Conservation (phyloP, 2,888 invertebrate genomes). For the Neocrepidodera transversa region DNA sequence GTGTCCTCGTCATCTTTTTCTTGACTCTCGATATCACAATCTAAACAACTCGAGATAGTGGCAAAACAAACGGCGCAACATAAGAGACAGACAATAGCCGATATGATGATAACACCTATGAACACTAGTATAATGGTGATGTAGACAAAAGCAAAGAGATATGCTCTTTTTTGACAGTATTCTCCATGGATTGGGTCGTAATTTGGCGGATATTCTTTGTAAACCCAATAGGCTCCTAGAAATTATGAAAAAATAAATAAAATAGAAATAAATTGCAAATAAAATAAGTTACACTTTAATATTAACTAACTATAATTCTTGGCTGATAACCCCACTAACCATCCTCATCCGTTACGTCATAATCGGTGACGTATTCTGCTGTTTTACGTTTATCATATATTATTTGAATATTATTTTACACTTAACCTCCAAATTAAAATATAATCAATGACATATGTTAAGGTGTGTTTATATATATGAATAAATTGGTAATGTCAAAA, state of each 20-base stretch:
- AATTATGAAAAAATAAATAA: conserved; percentile 8
- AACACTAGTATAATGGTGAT: conserved; percentile 43
- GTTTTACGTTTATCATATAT: too few species aligned
- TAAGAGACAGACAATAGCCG: conserved; percentile 46
- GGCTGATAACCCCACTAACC: too few species aligned
- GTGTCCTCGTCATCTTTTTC: conserved; percentile 2
- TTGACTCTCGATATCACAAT: conserved; percentile 8
- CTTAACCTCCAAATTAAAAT: too few species aligned
- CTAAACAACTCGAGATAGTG: background rate
- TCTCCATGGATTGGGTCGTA: conserved; percentile 40
- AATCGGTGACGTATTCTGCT: too few species aligned
- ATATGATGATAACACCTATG: conserved; percentile 34
- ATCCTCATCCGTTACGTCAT: too few species aligned
- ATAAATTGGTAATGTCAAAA: too few species aligned
- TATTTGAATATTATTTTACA: too few species aligned
- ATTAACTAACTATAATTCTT: too few species aligned
- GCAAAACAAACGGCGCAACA: conserved; percentile 33
- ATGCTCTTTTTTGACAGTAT: conserved; percentile 53
- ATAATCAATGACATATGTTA: too few species aligned
- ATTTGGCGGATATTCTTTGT: conserved; percentile 50
- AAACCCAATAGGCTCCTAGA: conserved; percentile 53
- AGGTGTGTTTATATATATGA: too few species aligned
- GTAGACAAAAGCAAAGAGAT: conserved; percentile 51
- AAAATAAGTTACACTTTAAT: too few species aligned
- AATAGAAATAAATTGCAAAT: too few species aligned